These are phyloP conservation scores for Monomorium pharaonis DNA, from an alignment of 1,140 invertebrate species.

Conservation along the genomic window DNA sequence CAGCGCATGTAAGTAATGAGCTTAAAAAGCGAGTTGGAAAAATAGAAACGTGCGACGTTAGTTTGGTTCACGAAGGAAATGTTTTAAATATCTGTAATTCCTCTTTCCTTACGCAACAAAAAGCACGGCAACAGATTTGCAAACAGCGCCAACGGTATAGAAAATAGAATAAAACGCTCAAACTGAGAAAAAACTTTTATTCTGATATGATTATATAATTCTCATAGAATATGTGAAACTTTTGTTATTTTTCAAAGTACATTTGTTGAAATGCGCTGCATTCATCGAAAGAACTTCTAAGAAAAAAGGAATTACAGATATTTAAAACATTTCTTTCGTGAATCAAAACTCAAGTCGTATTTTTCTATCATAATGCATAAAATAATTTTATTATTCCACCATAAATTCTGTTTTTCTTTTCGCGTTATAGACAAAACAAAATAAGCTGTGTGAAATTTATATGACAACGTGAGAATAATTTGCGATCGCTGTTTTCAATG, in stretches of 20 bases:
- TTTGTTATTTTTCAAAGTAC: neutral
- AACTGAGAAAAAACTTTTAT: neutral
- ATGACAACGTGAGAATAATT: neutral
- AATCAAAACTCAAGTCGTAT: too few species aligned
- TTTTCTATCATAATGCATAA: neutral
- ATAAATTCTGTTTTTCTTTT: neutral
- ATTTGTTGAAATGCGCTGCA: neutral
- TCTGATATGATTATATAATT: conserved; percentile 27
- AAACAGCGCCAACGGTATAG: neutral
- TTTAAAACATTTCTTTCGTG: too few species aligned
- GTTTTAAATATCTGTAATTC: conserved; percentile 40
- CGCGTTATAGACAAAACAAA: neutral
- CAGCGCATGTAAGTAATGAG: conserved; percentile 36
- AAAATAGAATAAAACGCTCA: neutral
- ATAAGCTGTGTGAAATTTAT: neutral
- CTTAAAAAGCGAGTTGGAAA: conserved; percentile 44
- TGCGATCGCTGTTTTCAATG: neutral
- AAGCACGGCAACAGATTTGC: conserved; percentile 7
- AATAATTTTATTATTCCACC: neutral
- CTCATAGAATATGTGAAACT: neutral
- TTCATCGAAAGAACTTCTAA: neutral
- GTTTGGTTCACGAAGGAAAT: neutral
- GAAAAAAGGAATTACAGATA: too few species aligned
- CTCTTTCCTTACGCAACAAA: neutral
- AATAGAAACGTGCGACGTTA: conserved; percentile 29